Percentiles rank a stretch among this genome's conserved stretches.
Conservation (phyloP, 53 echinoderm and acorn worm genomes). For the Hippasteria phrygiana region DNA sequence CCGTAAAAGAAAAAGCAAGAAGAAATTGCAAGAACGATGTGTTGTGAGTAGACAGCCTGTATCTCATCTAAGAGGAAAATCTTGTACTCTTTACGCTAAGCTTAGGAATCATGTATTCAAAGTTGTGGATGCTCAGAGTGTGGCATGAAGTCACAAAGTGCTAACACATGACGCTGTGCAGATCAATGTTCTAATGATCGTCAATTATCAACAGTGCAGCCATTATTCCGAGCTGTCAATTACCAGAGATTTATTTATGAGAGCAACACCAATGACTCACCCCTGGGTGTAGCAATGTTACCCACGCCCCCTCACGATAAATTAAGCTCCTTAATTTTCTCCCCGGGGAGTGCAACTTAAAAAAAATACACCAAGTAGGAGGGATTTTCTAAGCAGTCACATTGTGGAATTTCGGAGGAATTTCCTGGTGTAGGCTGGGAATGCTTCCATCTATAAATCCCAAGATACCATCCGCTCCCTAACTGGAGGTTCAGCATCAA, state of each 20-base stretch:
- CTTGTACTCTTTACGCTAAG: too few relatives aligned
- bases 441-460: background rate
- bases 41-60: too few relatives aligned
- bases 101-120: background rate
- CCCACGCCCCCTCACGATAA: slow-evolving; percentile 8
- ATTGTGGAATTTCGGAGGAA: background rate
- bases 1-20: too few relatives aligned
- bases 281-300: slow-evolving; percentile 11
- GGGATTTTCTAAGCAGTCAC: slow-evolving; percentile 5
- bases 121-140: background rate
- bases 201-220: background rate
- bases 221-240: slow-evolving; percentile 32
- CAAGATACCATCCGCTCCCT: background rate
- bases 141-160: background rate
- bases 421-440: background rate
- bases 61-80: too few relatives aligned
- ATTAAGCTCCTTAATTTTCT: slow-evolving; percentile 1
- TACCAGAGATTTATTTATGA: slow-evolving; percentile 22
- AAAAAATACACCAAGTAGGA: background rate
- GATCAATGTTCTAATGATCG: background rate
- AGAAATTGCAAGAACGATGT: too few relatives aligned
- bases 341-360: slow-evolving; percentile 16
- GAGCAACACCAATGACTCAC: background rate
- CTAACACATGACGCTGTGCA: background rate
- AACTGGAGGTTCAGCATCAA: background rate